phyloP scores from a whole-genome alignment of 2,888 invertebrate species.

The Drosophila monieri region DNA sequence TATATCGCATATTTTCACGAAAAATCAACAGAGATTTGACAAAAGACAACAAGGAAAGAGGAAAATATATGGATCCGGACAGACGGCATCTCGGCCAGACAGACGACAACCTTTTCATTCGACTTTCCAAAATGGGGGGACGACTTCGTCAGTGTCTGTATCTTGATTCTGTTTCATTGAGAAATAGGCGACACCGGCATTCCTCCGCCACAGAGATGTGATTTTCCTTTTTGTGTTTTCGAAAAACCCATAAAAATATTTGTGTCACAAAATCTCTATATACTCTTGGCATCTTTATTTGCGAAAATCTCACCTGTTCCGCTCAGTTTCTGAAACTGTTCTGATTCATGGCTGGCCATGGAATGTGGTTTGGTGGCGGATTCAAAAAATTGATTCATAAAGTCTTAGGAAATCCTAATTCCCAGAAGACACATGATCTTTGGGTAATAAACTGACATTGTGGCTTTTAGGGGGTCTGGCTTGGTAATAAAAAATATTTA shows the following conservation, averaged over 20 bases:
- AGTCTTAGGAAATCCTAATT: conserved; percentile 8
- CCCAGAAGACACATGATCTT: conserved; percentile 21
- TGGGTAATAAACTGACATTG: conserved; percentile 20
- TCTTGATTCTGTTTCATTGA: conserved; percentile 63
- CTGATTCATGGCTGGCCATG: conserved; percentile 27
- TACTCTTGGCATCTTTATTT: conserved; percentile 16
- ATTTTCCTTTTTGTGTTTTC: conserved; percentile 33
- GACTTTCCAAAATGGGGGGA: conserved; percentile 36
- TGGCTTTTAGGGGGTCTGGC: conserved; percentile 16
- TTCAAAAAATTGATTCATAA: conserved; percentile 10
- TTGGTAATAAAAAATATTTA: conserved; percentile 1
- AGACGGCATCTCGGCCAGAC: conserved; percentile 8
- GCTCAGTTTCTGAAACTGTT: conserved; percentile 28
- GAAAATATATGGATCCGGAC: conserved; percentile 14
- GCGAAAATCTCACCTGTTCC: conserved; percentile 37
- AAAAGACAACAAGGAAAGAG: conserved; percentile 29
- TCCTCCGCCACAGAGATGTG: background rate
- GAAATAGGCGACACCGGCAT: conserved; percentile 51
- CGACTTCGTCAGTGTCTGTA: conserved; percentile 4
- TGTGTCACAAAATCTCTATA: conserved; percentile 16
- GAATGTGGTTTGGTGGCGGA: conserved; percentile 28
- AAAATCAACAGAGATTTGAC: conserved; percentile 57
- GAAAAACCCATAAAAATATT: conserved; percentile 58
- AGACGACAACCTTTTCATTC: conserved; percentile 22
- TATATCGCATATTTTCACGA: conserved; percentile 67